These are phyloP conservation scores for Hippocampus zosterae DNA, from an alignment of 2,113 vertebrate genomes.

Conservation along the genomic window DNA sequence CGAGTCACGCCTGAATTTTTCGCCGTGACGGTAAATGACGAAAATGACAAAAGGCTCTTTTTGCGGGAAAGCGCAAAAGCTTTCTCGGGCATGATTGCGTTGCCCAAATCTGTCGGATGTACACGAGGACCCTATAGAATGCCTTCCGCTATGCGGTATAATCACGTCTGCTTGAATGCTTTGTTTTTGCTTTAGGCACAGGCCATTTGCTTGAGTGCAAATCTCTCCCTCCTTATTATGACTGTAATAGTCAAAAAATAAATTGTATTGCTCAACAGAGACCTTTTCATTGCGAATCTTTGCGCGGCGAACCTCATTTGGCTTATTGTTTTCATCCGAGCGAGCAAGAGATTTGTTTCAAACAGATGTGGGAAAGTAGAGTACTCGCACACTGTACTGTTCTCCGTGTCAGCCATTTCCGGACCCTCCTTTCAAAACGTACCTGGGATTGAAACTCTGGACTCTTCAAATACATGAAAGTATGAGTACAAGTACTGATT, in stretches of 20 bases:
- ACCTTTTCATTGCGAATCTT: slow-evolving; percentile 8
- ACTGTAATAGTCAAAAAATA: slow-evolving; percentile 3
- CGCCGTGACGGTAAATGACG: slow-evolving; percentile 70
- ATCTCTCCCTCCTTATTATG: not conserved
- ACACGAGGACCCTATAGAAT: slow-evolving; percentile 56
- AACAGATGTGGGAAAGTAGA: not conserved
- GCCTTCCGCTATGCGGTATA: slow-evolving; percentile 43
- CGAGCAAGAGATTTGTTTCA: not conserved
- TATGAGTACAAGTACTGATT: not conserved
- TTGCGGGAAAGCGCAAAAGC: too few species aligned
- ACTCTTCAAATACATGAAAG: too few species aligned
- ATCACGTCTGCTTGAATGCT: slow-evolving; percentile 40
- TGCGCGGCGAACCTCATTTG: not conserved
- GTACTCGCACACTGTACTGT: too few species aligned
- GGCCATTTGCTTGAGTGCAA: slow-evolving; percentile 27
- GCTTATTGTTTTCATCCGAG: not conserved
- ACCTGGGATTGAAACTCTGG: too few species aligned
- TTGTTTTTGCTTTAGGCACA: slow-evolving; percentile 39
- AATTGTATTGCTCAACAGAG: slow-evolving; percentile 10
- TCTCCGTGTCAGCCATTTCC: too few species aligned
- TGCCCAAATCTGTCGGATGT: slow-evolving; percentile 53
- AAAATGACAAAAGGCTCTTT: slow-evolving; percentile 57
- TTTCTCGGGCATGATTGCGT: slow-evolving; percentile 29
- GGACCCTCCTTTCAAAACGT: too few species aligned
- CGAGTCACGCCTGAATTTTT: slow-evolving; percentile 67